Percentiles rank a stretch among this genome's conserved stretches.
These are phyloP conservation scores for Egretta garzetta DNA, from an alignment of 2,113 vertebrate species.

Conservation along the genomic window DNA sequence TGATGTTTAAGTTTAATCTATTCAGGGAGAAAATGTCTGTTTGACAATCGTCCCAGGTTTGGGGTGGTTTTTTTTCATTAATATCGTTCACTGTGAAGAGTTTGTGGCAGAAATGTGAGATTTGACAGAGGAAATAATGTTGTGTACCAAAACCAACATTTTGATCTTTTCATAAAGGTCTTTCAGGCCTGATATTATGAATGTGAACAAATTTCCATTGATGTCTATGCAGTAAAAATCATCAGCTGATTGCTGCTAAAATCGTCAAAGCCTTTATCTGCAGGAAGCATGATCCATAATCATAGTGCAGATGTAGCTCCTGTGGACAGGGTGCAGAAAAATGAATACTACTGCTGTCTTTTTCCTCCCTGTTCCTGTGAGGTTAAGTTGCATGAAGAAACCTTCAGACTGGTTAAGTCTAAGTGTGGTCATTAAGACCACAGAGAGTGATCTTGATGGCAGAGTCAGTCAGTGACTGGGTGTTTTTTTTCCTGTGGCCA, in stretches of 20 bases:
- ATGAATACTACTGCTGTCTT: not conserved
- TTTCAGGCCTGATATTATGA: not conserved
- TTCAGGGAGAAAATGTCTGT: not conserved
- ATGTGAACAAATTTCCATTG: not conserved
- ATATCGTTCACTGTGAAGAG: not conserved
- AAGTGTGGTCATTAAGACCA: not conserved
- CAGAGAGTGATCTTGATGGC: not conserved
- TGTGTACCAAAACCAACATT: not conserved
- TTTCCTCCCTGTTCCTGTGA: not conserved
- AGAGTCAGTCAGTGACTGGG: not conserved
- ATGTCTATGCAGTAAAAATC: not conserved
- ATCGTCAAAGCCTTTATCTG: not conserved
- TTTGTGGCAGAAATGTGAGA: not conserved
- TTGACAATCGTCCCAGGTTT: not conserved
- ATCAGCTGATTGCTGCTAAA: not conserved
- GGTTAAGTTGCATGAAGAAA: not conserved
- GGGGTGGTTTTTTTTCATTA: not conserved
- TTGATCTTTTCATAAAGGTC: not conserved
- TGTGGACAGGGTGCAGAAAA: not conserved
- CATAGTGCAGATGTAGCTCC: not conserved
- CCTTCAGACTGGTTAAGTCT: not conserved
- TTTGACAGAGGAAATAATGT: not conserved
- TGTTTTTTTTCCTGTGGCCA: not conserved
- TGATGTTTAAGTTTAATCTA: not conserved
- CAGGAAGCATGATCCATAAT: not conserved